phyloP scores from a whole-genome alignment of 2,797 vertebrate genomes.

The Hafferia zeledoni region DNA sequence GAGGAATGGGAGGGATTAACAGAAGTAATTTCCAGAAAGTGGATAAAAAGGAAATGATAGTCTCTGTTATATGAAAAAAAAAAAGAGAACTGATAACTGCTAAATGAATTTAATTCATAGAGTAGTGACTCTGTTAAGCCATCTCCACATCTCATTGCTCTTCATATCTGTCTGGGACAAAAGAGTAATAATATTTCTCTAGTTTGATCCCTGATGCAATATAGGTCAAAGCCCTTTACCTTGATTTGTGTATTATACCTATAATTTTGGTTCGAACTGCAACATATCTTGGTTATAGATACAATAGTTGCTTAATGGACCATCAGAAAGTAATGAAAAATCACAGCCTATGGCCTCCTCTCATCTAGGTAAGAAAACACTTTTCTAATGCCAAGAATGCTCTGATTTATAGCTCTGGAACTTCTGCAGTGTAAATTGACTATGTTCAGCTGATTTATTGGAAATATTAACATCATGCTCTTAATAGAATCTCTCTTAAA shows the following conservation, averaged over 20 bases:
- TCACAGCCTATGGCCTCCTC: not conserved
- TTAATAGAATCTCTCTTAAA: conserved; percentile 10
- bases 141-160: not conserved
- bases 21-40: not conserved
- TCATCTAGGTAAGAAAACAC: not conserved
- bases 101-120: not conserved
- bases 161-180: not conserved
- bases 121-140: not conserved
- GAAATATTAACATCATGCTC: not conserved
- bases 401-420: conserved; percentile 15
- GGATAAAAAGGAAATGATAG: not conserved
- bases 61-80: not conserved
- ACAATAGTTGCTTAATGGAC: conserved; percentile 16
- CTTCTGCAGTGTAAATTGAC: not conserved
- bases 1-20: not conserved
- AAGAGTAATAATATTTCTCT: conserved; percentile 4
- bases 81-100: not conserved
- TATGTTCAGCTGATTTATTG: not conserved
- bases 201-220: not conserved
- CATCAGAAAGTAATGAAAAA: conserved; percentile 47
- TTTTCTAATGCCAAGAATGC: not conserved
- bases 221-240: not conserved
- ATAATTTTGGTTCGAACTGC: not conserved
- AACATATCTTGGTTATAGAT: conserved; percentile 17
- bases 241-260: not conserved